Evolutionary conservation across 2,113 vertebrate genomes (phyloP), one percentile per base, ranked within the genome.

Genomic region (Raja brachyura): DNA sequence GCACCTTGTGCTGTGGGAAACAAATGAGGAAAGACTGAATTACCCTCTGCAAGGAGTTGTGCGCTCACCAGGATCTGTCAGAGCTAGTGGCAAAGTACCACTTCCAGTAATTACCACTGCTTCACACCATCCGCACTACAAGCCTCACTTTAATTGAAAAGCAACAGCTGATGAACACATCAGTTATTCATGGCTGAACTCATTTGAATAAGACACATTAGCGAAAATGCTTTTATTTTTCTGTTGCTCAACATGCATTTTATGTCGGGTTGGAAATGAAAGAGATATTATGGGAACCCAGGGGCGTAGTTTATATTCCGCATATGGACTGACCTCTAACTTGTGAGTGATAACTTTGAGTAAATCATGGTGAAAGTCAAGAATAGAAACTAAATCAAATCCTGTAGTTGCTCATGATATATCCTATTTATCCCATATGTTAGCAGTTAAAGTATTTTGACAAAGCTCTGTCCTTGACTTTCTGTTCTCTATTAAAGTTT

Each of bases 141-240:
- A 88, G 83, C 83, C 63, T 56, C 54, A 86, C 83, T 88, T 63
- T 88, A 88, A 88, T 88, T 88, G 83, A 88, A 88, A 88, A 66
- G 28, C 56, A 66, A 59, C 83, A 66, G 83, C 83, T 88, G 83
- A 88, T 16, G 59, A 88, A 88, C 59, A 39, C 56, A 88, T 88
- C 56, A 88, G 61, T 88, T 88, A 88, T 88, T 88, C 61, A 61
- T 88, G 83, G 28, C 28, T 88, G 59, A 86, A 86, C 59, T 88
- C 59, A 88, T 88, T 88, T 88, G 16, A 88, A 88, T 88, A 88
- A 88, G 16, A 13, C 59, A 31, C 59, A 66, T 18, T 88, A 61
- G 83, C 31, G 31, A 88, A 48, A 66, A 88, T 66, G 59, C 83
- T 33, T 66, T 88, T 88, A 20, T 63, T 31, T 20, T 31, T 66